These are phyloP conservation scores for Acrobasis suavella DNA, from an alignment of 2,888 invertebrate species.

Conservation along the genomic window DNA sequence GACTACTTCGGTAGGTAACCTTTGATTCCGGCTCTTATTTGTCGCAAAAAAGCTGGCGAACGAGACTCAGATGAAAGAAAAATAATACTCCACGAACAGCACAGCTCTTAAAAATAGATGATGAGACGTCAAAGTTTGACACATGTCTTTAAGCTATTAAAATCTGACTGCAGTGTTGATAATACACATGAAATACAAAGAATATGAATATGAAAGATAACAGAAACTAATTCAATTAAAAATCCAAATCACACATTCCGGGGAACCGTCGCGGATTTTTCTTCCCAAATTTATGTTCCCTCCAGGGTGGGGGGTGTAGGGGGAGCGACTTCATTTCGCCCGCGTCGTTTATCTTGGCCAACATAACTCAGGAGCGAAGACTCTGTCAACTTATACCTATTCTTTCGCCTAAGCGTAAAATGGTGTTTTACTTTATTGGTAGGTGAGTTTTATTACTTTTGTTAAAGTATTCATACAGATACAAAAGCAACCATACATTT, in stretches of 20 bases:
- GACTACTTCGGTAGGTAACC: no score
- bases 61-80: no score
- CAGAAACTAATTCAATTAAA: conserved; percentile 74
- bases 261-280: conserved; percentile 78
- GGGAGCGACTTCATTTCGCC: conserved; percentile 87
- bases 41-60: no score
- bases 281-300: conserved; percentile 78
- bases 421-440: conserved; percentile 63
- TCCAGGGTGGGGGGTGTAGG: conserved; percentile 49
- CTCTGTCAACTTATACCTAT: conserved; percentile 84
- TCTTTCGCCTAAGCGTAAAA: conserved; percentile 81
- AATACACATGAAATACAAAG: background rate
- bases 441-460: conserved; percentile 29
- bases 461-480: background rate
- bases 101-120: no score
- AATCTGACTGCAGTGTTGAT: no score
- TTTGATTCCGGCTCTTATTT: no score
- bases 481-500: no score
- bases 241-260: conserved; percentile 80
- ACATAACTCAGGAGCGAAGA: conserved; percentile 85
- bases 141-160: no score
- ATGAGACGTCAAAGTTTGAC: no score
- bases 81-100: no score
- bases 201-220: conserved; percentile 36
- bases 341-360: conserved; percentile 87